A percentile compares a stretch with the other conserved stretches of the same genome.
Conservation (phyloP, 2,797 vertebrate species). For the Lagocephalus sceleratus region DNA sequence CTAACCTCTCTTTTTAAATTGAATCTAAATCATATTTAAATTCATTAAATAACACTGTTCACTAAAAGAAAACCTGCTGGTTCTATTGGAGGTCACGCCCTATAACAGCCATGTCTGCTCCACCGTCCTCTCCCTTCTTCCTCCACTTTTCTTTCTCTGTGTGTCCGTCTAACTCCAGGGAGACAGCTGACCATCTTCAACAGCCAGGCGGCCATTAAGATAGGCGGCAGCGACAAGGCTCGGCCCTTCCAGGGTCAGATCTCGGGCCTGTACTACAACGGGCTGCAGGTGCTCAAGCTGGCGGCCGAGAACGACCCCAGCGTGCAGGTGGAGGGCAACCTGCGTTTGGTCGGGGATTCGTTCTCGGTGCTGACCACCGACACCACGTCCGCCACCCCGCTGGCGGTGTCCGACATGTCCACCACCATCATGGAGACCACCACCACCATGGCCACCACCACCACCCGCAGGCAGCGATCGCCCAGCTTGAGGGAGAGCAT, state of each 20-base stretch:
- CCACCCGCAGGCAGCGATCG: conserved; percentile 89
- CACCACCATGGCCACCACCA: conserved; percentile 96
- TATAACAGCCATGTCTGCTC: conserved; percentile 40
- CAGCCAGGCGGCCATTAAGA: conserved; percentile 94
- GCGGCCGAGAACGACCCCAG: conserved; percentile 92
- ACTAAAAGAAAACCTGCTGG: conserved; percentile 40
- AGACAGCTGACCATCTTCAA: conserved; percentile 98
- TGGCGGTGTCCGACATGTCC: conserved; percentile 90
- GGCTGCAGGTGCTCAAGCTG: conserved; percentile 92
- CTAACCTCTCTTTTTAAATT: conserved; percentile 38
- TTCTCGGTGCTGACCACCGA: conserved; percentile 86
- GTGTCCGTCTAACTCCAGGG: conserved; percentile 70
- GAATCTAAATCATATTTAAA: conserved; percentile 33
- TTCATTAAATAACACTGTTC: conserved; percentile 20
- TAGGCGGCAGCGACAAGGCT: conserved; percentile 89
- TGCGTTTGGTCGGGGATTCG: conserved; percentile 89
- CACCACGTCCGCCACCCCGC: conserved; percentile 86
- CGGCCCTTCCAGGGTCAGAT: conserved; percentile 96
- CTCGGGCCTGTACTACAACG: conserved; percentile 95
- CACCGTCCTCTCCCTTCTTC: conserved; percentile 28
- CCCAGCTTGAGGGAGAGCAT: conserved; percentile 92
- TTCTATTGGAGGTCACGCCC: conserved; percentile 31
- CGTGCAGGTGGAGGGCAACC: conserved; percentile 87
- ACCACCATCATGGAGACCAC: conserved; percentile 98
- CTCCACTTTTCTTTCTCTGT: conserved; percentile 31